Conservation (phyloP, 1,140 invertebrate species). For the Drosophila busckii region DNA sequence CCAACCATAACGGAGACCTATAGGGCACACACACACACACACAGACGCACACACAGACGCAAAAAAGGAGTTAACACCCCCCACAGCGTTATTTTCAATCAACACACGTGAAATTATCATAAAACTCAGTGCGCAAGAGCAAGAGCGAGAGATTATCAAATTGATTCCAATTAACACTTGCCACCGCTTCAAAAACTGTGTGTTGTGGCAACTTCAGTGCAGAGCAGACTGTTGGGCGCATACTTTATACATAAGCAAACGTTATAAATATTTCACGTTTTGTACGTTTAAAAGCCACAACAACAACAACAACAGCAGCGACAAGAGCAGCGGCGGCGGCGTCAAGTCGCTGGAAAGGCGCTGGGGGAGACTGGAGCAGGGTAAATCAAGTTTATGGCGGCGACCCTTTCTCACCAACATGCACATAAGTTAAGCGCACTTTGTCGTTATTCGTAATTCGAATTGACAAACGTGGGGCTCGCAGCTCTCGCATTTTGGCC, state of each 20-base stretch:
- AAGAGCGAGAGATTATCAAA: slow-evolving; percentile 70
- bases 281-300: slow-evolving; percentile 57
- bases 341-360: background rate
- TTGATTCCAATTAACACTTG: slow-evolving; percentile 79
- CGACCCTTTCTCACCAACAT: slow-evolving; percentile 25
- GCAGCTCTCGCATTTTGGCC: slow-evolving; percentile 3
- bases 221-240: slow-evolving; percentile 16
- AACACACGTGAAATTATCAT: slow-evolving; percentile 77
- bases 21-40: slow-evolving; percentile 30
- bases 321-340: background rate
- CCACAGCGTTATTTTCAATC: slow-evolving; percentile 77
- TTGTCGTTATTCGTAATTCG: slow-evolving; percentile 77
- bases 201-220: slow-evolving; percentile 13
- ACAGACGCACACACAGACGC: slow-evolving; percentile 1
- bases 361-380: too few relatives aligned
- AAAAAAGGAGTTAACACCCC: too few relatives aligned
- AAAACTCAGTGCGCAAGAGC: slow-evolving; percentile 60
- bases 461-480: slow-evolving; percentile 65
- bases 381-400: slow-evolving; percentile 58
- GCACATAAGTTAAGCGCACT: slow-evolving; percentile 72
- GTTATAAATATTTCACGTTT: slow-evolving; percentile 71
- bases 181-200: slow-evolving; percentile 58
- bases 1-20: slow-evolving; percentile 4
- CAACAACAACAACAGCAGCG: slow-evolving; percentile 18
- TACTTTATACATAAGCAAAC: slow-evolving; percentile 49